Percentiles rank a stretch among this genome's conserved stretches.
Evolutionary conservation across 37 sponge, comb jelly and placozoan genomes (phyloP).

Genomic region (Ianthella basta): DNA sequence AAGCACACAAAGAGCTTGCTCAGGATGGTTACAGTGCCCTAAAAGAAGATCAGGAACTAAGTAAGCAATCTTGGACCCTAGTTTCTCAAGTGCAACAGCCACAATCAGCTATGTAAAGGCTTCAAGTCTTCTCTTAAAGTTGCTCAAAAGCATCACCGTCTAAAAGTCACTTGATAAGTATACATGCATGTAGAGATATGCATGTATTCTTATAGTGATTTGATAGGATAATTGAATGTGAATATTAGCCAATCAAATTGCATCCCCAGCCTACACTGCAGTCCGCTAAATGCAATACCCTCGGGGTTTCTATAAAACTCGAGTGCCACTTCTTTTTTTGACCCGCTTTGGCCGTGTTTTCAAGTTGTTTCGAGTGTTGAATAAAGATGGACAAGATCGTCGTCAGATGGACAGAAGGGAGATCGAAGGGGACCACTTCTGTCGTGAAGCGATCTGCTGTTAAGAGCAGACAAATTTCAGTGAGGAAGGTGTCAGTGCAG

Average conservation of each 20-base stretch:
- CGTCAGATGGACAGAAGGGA: background rate
- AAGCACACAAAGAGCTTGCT: too few relatives aligned
- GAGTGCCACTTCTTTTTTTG: background rate
- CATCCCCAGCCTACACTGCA: background rate
- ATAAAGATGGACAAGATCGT: background rate
- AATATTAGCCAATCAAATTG: background rate
- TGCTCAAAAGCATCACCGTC: background rate
- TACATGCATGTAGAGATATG: constrained; percentile 1
- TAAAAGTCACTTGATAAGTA: background rate
- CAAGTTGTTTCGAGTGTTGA: too few relatives aligned
- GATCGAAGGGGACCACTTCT: background rate
- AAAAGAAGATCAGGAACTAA: constrained; percentile 34
- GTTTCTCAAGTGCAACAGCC: too few relatives aligned
- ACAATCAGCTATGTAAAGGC: too few relatives aligned
- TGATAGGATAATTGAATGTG: background rate
- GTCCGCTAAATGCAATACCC: background rate
- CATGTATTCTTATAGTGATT: background rate
- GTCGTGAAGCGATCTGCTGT: background rate
- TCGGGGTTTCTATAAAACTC: background rate
- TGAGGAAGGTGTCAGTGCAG: background rate
- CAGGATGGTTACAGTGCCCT: constrained; percentile 43
- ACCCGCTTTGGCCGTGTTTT: background rate
- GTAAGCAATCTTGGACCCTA: constrained; percentile 46
- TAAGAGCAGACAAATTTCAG: background rate
- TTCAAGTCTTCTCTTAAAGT: background rate